Conservation (phyloP, 2,888 invertebrate genomes). For the Drosophila rubida region DNA sequence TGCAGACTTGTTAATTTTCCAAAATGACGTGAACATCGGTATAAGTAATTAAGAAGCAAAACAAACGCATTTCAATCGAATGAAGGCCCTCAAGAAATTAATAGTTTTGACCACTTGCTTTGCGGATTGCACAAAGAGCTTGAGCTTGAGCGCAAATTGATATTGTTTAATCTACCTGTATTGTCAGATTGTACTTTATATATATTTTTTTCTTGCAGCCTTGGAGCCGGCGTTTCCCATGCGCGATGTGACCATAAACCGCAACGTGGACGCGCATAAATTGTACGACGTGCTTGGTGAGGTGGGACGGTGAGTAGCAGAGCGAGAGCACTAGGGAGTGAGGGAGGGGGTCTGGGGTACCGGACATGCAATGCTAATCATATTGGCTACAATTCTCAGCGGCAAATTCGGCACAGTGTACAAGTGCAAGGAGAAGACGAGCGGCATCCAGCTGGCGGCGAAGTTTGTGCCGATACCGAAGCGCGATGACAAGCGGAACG, state of each 20-base stretch:
- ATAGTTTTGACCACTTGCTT: too few species aligned
- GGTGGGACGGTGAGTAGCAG: conserved; percentile 93
- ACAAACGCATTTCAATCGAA: too few species aligned
- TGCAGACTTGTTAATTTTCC: too few species aligned
- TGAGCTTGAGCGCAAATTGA: too few species aligned
- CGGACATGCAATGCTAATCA: conserved; percentile 60
- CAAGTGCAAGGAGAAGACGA: conserved; percentile 93
- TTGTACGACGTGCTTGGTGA: conserved; percentile 94
- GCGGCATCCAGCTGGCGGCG: conserved; percentile 93
- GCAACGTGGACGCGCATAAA: conserved; percentile 93
- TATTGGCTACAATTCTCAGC: conserved; percentile 86
- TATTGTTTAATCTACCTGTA: too few species aligned
- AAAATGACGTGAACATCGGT: too few species aligned
- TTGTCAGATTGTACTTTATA: conserved; percentile 1
- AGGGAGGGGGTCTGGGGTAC: too few species aligned
- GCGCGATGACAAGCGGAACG: conserved; percentile 95
- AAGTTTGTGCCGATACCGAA: conserved; percentile 95
- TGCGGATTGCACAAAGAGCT: too few species aligned
- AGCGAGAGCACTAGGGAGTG: too few species aligned
- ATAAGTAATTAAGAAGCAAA: too few species aligned
- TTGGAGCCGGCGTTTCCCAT: conserved; percentile 95
- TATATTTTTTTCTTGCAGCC: conserved; percentile 88
- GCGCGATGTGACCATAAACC: conserved; percentile 93
- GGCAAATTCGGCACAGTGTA: conserved; percentile 99
- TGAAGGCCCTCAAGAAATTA: too few species aligned